Evolutionary conservation across 2,888 invertebrate genomes (phyloP).

Genomic region (Lucinisca nassula): DNA sequence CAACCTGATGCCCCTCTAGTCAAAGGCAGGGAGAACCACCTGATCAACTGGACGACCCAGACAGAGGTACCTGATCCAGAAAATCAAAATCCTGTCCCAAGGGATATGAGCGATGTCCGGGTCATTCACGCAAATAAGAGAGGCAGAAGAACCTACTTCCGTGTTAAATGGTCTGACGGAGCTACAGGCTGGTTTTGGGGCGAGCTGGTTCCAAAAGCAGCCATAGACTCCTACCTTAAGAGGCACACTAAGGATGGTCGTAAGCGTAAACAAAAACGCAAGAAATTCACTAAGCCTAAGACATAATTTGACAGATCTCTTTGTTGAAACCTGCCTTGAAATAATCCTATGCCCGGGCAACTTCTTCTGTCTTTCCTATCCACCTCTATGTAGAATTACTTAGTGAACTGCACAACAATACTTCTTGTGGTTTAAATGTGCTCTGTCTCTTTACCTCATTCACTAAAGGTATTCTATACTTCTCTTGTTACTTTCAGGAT

Average conservation of each 20-base stretch:
- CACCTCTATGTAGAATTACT: slow-evolving; percentile 18
- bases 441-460: slow-evolving; percentile 14
- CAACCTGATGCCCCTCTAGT: background rate
- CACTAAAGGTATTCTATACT: slow-evolving; percentile 28
- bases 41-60: background rate
- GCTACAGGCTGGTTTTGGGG: background rate
- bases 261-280: background rate
- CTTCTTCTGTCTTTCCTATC: background rate
- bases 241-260: slow-evolving; percentile 11
- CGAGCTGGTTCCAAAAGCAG: background rate
- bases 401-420: slow-evolving; percentile 27
- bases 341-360: background rate
- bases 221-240: slow-evolving; percentile 14
- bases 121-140: background rate
- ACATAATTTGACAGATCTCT: background rate
- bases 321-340: background rate
- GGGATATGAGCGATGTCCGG: background rate
- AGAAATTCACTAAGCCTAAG: background rate
- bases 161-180: background rate
- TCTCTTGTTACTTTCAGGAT: slow-evolving; percentile 41
- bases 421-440: slow-evolving; percentile 1
- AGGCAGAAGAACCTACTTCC: background rate
- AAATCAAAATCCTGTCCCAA: background rate
- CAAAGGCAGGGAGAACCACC: background rate
- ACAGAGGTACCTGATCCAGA: background rate